These are phyloP conservation scores for Ceratina calcarata DNA, from an alignment of 1,140 invertebrate genomes.

Conservation along the genomic window DNA sequence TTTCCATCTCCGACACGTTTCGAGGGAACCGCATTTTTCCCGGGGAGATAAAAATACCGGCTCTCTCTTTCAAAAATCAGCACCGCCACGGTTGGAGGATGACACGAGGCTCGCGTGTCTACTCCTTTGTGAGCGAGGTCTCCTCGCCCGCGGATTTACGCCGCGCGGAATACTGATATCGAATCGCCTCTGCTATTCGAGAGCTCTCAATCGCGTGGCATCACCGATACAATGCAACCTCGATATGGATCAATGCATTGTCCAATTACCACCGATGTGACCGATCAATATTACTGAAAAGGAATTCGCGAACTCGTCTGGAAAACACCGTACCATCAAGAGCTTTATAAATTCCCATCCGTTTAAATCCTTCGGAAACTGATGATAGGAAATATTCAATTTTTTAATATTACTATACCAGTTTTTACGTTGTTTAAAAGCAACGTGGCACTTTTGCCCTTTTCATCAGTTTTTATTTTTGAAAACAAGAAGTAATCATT, in stretches of 20 bases:
- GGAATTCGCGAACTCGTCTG: neutral
- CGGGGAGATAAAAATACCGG: slow-evolving; percentile 40
- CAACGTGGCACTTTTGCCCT: no score
- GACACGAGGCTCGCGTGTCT: neutral
- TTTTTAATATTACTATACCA: no score
- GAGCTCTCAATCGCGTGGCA: slow-evolving; percentile 37
- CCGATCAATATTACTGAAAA: slow-evolving; percentile 12
- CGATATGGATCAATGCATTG: slow-evolving; percentile 56
- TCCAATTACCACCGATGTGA: slow-evolving; percentile 38
- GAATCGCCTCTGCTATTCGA: slow-evolving; percentile 36
- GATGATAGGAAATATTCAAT: no score
- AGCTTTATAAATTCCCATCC: no score
- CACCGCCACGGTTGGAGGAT: neutral
- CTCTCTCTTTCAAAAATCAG: neutral
- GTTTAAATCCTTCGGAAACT: no score
- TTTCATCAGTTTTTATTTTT: no score
- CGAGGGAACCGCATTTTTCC: slow-evolving; percentile 39
- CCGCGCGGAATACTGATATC: slow-evolving; percentile 48
- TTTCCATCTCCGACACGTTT: slow-evolving; percentile 1
- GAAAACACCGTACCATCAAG: no score
- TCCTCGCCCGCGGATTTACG: neutral
- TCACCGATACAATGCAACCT: slow-evolving; percentile 43
- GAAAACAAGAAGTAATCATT: no score
- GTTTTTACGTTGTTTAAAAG: no score
- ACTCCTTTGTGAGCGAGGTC: neutral